phyloP scores from a whole-genome alignment of 2,113 vertebrate species.

The Prionailurus viverrinus region DNA sequence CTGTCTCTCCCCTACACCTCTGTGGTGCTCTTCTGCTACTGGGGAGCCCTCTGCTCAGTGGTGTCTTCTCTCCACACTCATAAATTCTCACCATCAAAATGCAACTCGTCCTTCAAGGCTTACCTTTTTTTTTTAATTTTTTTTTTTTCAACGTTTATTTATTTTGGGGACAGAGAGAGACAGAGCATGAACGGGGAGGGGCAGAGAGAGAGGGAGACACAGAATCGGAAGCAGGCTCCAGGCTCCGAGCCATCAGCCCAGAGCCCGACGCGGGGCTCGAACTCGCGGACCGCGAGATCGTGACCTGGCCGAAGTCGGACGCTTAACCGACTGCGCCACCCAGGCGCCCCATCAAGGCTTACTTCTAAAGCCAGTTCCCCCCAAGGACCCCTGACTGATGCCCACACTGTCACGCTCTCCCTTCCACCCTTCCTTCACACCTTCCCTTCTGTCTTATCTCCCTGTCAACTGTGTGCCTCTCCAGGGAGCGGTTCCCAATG shows the following conservation, averaged over 20 bases:
- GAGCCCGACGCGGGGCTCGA: too few relatives aligned
- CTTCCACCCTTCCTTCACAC: not conserved
- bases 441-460: not conserved
- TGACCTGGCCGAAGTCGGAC: too few relatives aligned
- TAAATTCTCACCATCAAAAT: not conserved
- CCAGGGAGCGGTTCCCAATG: not conserved
- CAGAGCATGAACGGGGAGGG: too few relatives aligned
- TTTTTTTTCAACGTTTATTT: too few relatives aligned
- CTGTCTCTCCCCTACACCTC: not conserved
- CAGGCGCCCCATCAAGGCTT: not conserved
- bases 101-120: not conserved
- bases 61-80: not conserved
- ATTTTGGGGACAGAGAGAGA: too few relatives aligned
- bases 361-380: not conserved
- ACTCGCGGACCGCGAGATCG: too few relatives aligned
- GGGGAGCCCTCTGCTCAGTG: accelerated
- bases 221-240: too few relatives aligned
- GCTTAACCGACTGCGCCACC: too few relatives aligned
- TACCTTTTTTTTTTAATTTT: too few relatives aligned
- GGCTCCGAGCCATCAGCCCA: too few relatives aligned
- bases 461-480: too few relatives aligned
- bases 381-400: not conserved
- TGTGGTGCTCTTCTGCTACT: accelerated
- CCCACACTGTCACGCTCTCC: accelerated
- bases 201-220: too few relatives aligned